Percentiles rank a stretch among this genome's conserved stretches.
Conservation (phyloP, 2,113 vertebrate species). For the Notothenia coriiceps region DNA sequence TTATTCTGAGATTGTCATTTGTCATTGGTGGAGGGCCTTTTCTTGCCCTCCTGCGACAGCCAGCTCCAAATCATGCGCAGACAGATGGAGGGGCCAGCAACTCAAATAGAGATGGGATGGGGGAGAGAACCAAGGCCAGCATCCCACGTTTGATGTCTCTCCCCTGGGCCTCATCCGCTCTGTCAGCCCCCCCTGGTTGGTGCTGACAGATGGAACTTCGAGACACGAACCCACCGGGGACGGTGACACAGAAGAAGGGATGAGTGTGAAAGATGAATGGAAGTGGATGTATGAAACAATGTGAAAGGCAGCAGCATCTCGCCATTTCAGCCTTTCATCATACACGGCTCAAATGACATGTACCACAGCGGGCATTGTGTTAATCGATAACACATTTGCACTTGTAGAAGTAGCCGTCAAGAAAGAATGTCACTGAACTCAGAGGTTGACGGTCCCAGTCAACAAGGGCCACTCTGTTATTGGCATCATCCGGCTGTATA, state of each 20-base stretch:
- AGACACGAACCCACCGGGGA: slow-evolving; percentile 70
- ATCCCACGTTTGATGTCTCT: slow-evolving; percentile 81
- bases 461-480: background rate
- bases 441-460: background rate
- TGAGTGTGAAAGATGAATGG: slow-evolving; percentile 72
- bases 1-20: slow-evolving; percentile 81
- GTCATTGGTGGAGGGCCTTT: slow-evolving; percentile 73
- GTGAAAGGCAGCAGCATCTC: slow-evolving; percentile 47
- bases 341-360: slow-evolving; percentile 30
- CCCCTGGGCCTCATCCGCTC: slow-evolving; percentile 76
- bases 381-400: slow-evolving; percentile 51
- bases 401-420: background rate
- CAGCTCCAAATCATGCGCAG: slow-evolving; percentile 76
- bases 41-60: slow-evolving; percentile 69
- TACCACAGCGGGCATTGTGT: slow-evolving; percentile 14
- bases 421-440: slow-evolving; percentile 22
- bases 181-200: slow-evolving; percentile 64
- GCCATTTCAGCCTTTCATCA: slow-evolving; percentile 42
- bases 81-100: slow-evolving; percentile 76
- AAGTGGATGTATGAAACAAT: slow-evolving; percentile 54
- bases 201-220: slow-evolving; percentile 80
- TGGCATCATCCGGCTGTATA: background rate
- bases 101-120: slow-evolving; percentile 72
- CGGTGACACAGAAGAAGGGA: slow-evolving; percentile 72
- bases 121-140: slow-evolving; percentile 65